Evolutionary conservation across 2,797 vertebrate genomes (phyloP).

Genomic region (Eidolon dupreanum): DNA sequence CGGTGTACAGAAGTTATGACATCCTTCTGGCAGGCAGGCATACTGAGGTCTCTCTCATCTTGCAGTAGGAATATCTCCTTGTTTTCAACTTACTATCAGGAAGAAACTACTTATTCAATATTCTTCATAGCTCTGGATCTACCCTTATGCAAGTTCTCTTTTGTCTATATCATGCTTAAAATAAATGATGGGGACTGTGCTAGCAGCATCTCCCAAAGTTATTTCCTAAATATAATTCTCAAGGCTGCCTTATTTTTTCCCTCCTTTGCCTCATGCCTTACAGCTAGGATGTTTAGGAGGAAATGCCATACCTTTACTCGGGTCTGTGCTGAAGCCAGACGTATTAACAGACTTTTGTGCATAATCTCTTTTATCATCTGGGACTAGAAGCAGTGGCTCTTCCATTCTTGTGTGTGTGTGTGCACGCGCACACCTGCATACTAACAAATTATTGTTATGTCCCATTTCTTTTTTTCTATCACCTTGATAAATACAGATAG

Average conservation of each 20-base stretch:
- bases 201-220: neutral
- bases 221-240: conserved; percentile 14
- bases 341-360: neutral
- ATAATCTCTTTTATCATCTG: neutral
- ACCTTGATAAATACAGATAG: neutral
- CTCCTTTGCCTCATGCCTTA: neutral
- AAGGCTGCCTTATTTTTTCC: neutral
- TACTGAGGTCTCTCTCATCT: neutral
- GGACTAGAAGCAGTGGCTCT: neutral
- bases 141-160: neutral
- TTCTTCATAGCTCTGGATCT: neutral
- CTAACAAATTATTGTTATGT: neutral
- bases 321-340: neutral
- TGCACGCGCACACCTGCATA: neutral
- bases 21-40: neutral
- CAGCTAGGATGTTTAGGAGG: neutral
- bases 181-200: neutral
- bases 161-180: neutral
- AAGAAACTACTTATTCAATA: neutral
- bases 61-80: neutral
- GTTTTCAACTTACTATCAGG: neutral
- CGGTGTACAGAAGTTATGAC: neutral
- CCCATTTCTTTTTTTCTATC: neutral
- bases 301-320: neutral
- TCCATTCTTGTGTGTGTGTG: neutral